Evolutionary conservation across 2,888 invertebrate species (phyloP).

Genomic region (Fragum whitleyi): DNA sequence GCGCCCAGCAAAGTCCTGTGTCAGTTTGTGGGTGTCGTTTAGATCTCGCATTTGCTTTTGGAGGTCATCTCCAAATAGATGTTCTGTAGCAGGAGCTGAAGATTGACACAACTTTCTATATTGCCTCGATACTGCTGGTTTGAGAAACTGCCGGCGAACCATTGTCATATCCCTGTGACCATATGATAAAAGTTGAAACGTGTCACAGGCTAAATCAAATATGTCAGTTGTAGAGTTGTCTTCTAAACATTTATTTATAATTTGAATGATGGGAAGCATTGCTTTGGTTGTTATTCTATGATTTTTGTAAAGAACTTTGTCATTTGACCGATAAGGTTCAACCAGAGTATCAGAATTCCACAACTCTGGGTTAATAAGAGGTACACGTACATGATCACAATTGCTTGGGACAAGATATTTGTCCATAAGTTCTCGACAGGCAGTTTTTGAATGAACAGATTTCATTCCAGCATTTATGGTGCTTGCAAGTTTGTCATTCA

Average conservation of each 20-base stretch:
- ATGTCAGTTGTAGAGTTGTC: background rate
- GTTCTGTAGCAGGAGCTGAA: background rate
- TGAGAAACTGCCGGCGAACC: background rate
- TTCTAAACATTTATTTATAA: background rate
- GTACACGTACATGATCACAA: background rate
- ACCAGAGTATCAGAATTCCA: background rate
- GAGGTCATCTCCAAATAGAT: constrained; percentile 16
- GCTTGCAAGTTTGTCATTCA: background rate
- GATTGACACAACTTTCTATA: background rate
- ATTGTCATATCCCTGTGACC: background rate
- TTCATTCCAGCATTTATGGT: background rate
- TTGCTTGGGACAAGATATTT: constrained; percentile 3
- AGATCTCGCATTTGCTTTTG: background rate
- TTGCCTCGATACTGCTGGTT: constrained; percentile 3
- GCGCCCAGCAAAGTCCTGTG: background rate
- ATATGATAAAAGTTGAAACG: background rate
- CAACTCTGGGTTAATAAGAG: background rate
- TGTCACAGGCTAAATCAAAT: background rate
- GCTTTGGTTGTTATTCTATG: background rate
- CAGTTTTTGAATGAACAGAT: background rate
- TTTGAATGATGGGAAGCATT: background rate
- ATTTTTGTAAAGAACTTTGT: background rate
- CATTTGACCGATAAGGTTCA: background rate
- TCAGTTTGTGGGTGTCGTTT: constrained; percentile 9
- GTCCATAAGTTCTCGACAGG: background rate